Evolutionary conservation across 1,140 invertebrate species (phyloP).

Genomic region (Saccostrea echinata): DNA sequence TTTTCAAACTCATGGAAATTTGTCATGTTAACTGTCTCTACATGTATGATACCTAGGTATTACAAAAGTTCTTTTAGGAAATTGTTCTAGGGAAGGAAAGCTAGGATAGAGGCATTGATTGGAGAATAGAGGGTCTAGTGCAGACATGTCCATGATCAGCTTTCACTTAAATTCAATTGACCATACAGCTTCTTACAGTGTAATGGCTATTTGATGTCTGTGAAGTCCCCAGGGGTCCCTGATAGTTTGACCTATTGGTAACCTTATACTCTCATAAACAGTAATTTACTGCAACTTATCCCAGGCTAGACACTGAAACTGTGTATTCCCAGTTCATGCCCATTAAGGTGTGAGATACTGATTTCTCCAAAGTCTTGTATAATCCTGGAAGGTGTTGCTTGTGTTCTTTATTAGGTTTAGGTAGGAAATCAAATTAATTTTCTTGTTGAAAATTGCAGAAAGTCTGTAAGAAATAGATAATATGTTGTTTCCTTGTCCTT

Average conservation of each 20-base stretch:
- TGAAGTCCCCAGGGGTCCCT: conserved; percentile 9
- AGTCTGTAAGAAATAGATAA: too few species aligned
- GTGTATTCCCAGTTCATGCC: background rate
- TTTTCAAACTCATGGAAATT: too few species aligned
- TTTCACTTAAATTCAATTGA: conserved; percentile 35
- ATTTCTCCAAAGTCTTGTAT: background rate
- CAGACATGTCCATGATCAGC: conserved; percentile 29
- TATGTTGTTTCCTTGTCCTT: too few species aligned
- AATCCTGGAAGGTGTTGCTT: too few species aligned
- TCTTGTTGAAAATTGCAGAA: too few species aligned
- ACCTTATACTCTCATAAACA: conserved; percentile 21
- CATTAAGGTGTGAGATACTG: background rate
- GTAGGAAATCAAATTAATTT: too few species aligned
- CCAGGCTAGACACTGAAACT: background rate
- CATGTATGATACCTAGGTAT: too few species aligned
- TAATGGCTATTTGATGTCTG: conserved; percentile 32
- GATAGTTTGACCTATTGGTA: conserved; percentile 26
- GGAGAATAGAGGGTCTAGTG: background rate
- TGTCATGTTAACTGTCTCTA: too few species aligned
- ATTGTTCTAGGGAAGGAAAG: background rate
- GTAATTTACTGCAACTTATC: conserved; percentile 5
- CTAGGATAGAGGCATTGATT: background rate
- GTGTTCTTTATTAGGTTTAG: too few species aligned
- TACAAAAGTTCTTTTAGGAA: background rate
- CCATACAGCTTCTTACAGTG: conserved; percentile 24